phyloP scores from a whole-genome alignment of 35 echinoderm and acorn worm genomes.

The Heliocidaris tuberculata region DNA sequence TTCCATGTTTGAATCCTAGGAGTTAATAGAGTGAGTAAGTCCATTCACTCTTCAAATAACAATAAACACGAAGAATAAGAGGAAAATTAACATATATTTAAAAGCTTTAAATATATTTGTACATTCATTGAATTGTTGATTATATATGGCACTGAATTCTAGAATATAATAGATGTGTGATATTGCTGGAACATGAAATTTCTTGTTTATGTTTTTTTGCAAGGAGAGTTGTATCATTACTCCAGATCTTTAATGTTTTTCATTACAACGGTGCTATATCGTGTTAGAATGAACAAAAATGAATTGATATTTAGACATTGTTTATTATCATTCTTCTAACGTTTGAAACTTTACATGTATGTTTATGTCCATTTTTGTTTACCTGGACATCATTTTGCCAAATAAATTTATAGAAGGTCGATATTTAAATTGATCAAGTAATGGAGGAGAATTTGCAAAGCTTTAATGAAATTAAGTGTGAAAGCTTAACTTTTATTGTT shows the following conservation, averaged over 20 bases:
- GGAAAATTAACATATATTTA: too few relatives aligned
- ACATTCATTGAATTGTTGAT: too few relatives aligned
- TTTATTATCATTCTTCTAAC: background rate
- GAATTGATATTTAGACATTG: background rate
- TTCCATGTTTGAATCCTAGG: too few relatives aligned
- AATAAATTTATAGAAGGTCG: background rate
- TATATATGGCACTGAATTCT: background rate
- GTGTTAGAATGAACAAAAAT: background rate
- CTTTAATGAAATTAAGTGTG: too few relatives aligned
- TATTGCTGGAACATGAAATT: background rate
- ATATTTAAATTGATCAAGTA: too few relatives aligned
- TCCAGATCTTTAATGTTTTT: background rate
- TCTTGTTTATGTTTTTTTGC: background rate
- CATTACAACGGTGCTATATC: background rate
- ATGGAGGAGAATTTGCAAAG: too few relatives aligned
- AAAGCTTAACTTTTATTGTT: too few relatives aligned
- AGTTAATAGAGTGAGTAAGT: too few relatives aligned
- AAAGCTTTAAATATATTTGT: too few relatives aligned
- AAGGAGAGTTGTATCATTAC: background rate
- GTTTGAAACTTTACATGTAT: background rate
- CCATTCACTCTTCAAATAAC: too few relatives aligned
- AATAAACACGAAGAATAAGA: too few relatives aligned
- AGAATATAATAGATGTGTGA: background rate
- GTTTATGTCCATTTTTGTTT: background rate
- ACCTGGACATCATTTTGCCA: background rate